These are phyloP conservation scores for Pampusana beccarii DNA, from an alignment of 2,113 vertebrate genomes.

Conservation along the genomic window DNA sequence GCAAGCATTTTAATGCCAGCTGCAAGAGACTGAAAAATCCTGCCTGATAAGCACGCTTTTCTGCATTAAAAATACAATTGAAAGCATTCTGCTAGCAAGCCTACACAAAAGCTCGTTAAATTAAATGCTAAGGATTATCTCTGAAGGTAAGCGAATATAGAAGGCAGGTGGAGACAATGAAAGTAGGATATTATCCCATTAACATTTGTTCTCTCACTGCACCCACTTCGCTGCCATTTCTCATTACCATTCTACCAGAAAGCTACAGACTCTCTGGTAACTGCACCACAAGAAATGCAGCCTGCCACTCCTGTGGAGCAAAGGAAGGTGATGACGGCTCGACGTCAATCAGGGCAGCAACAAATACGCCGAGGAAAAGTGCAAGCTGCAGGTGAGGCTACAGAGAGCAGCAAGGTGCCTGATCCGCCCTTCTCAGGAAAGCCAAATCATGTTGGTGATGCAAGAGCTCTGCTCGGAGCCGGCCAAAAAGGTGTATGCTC, in stretches of 20 bases:
- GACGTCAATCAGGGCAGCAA: rapidly evolving
- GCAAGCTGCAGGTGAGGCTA: not conserved
- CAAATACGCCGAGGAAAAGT: not conserved
- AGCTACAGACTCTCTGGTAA: not conserved
- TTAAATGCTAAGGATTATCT: conserved; percentile 14
- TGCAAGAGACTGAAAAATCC: not conserved
- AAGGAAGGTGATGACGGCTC: not conserved
- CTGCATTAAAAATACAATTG: conserved; percentile 17
- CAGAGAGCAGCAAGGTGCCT: not conserved
- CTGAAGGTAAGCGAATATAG: conserved; percentile 9
- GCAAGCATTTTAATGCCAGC: conserved; percentile 14
- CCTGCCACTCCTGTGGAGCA: not conserved
- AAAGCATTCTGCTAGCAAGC: not conserved
- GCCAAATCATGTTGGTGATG: not conserved
- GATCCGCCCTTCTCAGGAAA: not conserved
- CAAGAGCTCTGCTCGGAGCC: not conserved
- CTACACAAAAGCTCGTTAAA: conserved; percentile 23
- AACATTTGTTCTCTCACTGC: not conserved
- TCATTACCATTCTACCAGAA: not conserved
- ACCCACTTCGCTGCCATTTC: not conserved
- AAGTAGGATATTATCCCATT: conserved; percentile 17
- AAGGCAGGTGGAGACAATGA: conserved; percentile 35
- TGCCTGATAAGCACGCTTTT: not conserved
- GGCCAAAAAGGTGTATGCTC: not conserved
- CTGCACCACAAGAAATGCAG: not conserved